Conservation (phyloP, 30 jellyfish, hydroid and myxozoan species). For the Nemopilema nomurai region DNA sequence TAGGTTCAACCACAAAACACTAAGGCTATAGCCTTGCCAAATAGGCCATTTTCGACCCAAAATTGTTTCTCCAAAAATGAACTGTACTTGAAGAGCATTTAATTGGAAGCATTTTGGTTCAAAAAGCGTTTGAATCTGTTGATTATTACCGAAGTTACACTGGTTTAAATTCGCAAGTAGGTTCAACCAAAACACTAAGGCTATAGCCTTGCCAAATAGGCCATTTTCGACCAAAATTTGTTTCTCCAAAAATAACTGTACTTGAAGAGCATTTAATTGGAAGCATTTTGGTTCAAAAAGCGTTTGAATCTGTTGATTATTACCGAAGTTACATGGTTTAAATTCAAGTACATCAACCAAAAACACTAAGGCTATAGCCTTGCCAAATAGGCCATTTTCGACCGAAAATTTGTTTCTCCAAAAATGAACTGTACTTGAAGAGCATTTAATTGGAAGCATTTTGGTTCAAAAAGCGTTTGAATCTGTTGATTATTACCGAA, state of each 20-base stretch:
- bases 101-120: neutral
- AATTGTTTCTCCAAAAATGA: neutral
- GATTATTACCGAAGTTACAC: neutral
- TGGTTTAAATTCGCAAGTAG: neutral
- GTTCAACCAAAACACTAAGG: neutral
- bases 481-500: neutral
- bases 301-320: neutral
- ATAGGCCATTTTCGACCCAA: neutral
- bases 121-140: neutral
- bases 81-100: neutral
- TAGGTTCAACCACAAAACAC: neutral
- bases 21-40: neutral
- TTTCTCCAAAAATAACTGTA: neutral
- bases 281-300: neutral
- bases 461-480: neutral
- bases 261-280: too few species aligned
- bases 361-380: neutral
- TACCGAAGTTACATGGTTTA: neutral
- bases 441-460: neutral
- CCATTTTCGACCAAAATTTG: neutral
- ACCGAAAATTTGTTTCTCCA: neutral
- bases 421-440: neutral
- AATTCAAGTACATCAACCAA: neutral
- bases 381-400: neutral
- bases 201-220: neutral